A percentile compares a stretch with the other conserved stretches of the same genome.
These are phyloP conservation scores for Alcis repandata DNA, from an alignment of 2,888 invertebrate genomes.

Conservation along the genomic window DNA sequence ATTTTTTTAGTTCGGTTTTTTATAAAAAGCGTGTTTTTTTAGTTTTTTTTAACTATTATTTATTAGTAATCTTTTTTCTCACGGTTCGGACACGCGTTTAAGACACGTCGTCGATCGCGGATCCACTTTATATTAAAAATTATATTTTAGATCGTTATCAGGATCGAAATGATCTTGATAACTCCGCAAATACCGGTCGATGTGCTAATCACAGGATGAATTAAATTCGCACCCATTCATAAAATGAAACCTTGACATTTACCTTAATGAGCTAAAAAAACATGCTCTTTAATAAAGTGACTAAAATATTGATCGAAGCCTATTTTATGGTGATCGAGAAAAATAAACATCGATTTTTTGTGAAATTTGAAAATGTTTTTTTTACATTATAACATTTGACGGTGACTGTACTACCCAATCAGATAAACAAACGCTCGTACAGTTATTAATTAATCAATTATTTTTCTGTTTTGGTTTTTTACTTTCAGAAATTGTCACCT, in stretches of 20 bases:
- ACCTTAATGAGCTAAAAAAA: not conserved
- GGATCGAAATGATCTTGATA: not conserved
- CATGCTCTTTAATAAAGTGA: not conserved
- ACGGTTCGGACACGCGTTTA: not conserved
- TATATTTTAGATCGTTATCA: not conserved
- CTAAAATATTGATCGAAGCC: no score
- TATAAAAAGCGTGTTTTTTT: no score
- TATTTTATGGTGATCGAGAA: no score
- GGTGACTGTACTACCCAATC: no score
- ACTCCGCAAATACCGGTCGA: not conserved
- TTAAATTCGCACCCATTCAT: constrained; percentile 9
- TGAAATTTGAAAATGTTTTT: no score
- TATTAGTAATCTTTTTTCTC: not conserved
- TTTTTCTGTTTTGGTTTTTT: no score
- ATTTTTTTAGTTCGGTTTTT: no score
- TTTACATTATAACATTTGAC: no score
- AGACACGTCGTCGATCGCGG: not conserved
- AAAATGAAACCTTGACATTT: constrained; percentile 6
- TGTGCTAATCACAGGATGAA: constrained; percentile 9
- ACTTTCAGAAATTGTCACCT: no score
- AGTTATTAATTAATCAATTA: no score
- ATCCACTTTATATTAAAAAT: constrained; percentile 1
- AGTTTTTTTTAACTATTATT: not conserved
- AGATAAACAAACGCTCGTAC: no score
- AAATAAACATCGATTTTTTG: no score